Evolutionary conservation across 2,797 vertebrate genomes (phyloP), one percentile per base, ranked within the genome.

Genomic region (Channa striata): DNA sequence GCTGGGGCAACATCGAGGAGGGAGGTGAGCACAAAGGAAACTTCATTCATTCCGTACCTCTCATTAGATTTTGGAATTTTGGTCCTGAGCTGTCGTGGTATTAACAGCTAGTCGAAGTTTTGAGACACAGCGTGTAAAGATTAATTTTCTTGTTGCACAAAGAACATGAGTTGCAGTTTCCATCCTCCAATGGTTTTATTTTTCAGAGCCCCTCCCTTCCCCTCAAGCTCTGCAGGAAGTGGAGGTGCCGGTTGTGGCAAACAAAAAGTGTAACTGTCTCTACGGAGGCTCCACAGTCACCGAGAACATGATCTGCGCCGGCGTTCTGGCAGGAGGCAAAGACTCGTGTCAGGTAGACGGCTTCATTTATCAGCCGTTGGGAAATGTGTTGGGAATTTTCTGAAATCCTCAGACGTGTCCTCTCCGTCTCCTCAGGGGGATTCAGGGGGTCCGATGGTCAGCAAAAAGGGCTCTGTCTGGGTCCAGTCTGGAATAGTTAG

Each of bases 251-350:
- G 62, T 92, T 57, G 6, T 94, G 34, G 87, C 87, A 16, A 77
- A 63, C 30, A 59, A 81, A 59, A 78, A 85, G 66, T 93, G 92
- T 53, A 86, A 83, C 68, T 72, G 51, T 16, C 69, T 90, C 1
- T 87, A 75, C 48, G 68, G 82, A 72, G 61, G 67, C 0, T 56
- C 48, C 1, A 13, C 0, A 2, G 37, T 77, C 63, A 84, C 72
- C 19, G 34, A 61, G 10, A 92, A 93, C 75, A 92, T 92, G 91
- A 87, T 95, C 20, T 93, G 90, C 76, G 88, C 91, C 23, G 89
- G 78, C 25, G 62, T 91, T 59, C 36, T 83, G 56, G 59, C 36
- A 40, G 89, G 90, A 21, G 91, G 90, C 1, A 91, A 81, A 50
- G 92, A 92, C 17, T 64, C 87, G 4, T 93, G 91, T 50, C 81